Evolutionary conservation across 23 tunicate species (phyloP).

Genomic region (Styela clava): DNA sequence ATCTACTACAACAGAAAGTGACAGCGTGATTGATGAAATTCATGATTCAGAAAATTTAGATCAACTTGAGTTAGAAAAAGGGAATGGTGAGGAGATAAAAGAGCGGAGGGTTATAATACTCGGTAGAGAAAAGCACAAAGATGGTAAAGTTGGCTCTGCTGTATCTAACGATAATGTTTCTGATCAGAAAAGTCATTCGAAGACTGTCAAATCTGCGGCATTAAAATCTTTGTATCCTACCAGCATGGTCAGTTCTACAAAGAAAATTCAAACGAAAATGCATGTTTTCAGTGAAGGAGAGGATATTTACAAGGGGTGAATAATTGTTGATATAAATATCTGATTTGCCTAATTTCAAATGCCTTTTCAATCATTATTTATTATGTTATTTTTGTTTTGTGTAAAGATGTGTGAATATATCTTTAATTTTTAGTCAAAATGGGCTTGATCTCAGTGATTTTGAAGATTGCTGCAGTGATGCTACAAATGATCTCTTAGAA

Average conservation of each 20-base stretch:
- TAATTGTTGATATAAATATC: no score
- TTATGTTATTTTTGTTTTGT: no score
- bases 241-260: not conserved
- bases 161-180: not conserved
- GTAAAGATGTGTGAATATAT: no score
- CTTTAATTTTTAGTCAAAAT: not conserved
- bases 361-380: no score
- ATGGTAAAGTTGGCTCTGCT: not conserved
- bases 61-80: not conserved
- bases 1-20: not conserved
- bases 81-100: not conserved
- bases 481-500: slow-evolving; percentile 69
- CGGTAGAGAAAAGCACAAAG: not conserved
- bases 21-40: not conserved
- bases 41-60: not conserved
- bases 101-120: not conserved
- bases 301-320: no score
- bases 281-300: no score
- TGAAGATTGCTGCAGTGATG: slow-evolving; percentile 59
- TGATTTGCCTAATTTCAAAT: no score
- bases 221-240: not conserved
- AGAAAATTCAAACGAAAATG: not conserved
- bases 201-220: not conserved
- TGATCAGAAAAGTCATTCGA: not conserved
- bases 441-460: slow-evolving; percentile 24